Percentiles rank a stretch among this genome's conserved stretches.
These are phyloP conservation scores for Alaudala cheleensis DNA, from an alignment of 2,113 vertebrate species.

Conservation along the genomic window DNA sequence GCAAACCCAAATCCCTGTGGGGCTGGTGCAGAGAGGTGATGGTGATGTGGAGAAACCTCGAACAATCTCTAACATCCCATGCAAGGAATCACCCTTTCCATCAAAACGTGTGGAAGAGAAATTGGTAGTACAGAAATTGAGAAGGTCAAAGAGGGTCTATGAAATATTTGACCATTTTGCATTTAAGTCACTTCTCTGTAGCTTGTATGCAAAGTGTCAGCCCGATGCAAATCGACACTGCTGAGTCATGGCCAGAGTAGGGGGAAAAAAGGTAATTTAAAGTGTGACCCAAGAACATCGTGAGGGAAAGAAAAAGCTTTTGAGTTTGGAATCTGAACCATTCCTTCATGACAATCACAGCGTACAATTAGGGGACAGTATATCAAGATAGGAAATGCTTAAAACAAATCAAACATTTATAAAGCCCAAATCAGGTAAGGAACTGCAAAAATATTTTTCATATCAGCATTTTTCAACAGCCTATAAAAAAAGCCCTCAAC, in stretches of 20 bases:
- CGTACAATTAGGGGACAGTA: background rate
- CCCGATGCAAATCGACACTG: background rate
- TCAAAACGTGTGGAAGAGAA: background rate
- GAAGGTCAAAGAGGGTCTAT: background rate
- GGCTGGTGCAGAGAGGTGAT: background rate
- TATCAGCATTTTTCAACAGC: background rate
- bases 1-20: background rate
- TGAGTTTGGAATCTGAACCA: background rate
- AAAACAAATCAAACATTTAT: background rate
- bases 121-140: background rate
- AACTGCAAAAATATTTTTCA: background rate
- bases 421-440: background rate
- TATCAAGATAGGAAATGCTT: background rate
- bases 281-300: background rate
- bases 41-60: background rate
- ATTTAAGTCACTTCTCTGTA: background rate
- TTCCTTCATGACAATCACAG: background rate
- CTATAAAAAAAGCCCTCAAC: background rate
- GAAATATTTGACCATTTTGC: background rate
- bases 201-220: background rate
- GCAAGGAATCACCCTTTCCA: background rate
- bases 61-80: too few relatives aligned
- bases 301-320: background rate
- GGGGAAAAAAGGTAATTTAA: background rate
- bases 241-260: background rate